Evolutionary conservation across 1,140 invertebrate species (phyloP).

Genomic region (Agraylea sexmaculata): DNA sequence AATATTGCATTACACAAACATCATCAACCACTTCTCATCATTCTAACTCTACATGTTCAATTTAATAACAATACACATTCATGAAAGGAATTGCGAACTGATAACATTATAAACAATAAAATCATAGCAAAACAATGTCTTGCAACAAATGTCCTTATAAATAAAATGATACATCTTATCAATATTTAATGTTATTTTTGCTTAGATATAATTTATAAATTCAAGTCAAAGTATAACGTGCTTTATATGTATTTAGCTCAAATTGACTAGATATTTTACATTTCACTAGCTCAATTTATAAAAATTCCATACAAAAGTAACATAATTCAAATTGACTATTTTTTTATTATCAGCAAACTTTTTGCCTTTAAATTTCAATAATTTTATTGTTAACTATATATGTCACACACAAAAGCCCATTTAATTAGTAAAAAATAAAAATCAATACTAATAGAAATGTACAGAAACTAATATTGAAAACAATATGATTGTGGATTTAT

Average conservation of each 20-base stretch:
- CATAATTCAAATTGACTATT: constrained; percentile 22
- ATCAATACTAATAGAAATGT: no score
- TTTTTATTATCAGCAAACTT: constrained; percentile 21
- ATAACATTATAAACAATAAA: no score
- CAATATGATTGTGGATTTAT: no score
- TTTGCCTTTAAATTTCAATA: background rate
- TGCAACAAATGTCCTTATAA: background rate
- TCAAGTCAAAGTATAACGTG: constrained; percentile 19
- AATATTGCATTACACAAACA: no score
- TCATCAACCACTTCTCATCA: no score
- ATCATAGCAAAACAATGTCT: no score
- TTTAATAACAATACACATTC: no score
- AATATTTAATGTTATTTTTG: constrained; percentile 4
- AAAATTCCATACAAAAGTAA: constrained; percentile 17
- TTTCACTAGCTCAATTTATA: constrained; percentile 16
- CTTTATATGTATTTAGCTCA: constrained; percentile 15
- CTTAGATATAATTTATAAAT: constrained; percentile 18
- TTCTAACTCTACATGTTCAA: no score
- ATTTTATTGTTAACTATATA: constrained; percentile 5
- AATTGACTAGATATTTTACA: constrained; percentile 22
- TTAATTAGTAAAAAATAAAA: no score
- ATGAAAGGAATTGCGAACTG: no score
- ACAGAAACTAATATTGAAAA: no score
- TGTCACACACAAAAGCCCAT: no score
- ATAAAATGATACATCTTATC: constrained; percentile 3